Evolutionary conservation across 2,888 invertebrate genomes (phyloP), one percentile per base, ranked within the genome.

Genomic region (Leptodirus hochenwartii): DNA sequence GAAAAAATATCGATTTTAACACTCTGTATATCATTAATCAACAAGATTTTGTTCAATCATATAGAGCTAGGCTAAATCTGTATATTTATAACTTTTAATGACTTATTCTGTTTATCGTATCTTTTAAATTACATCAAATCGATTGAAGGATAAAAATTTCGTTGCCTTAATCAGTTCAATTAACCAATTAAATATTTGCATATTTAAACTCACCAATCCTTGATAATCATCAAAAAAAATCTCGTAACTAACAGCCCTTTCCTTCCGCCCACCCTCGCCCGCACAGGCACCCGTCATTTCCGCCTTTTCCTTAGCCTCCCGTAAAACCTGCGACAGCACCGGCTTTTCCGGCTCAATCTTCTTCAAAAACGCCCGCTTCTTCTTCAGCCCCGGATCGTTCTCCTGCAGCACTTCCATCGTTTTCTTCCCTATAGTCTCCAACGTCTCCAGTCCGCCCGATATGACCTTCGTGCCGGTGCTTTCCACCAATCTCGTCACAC

Each of bases 391-490:
- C 1, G 88, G 88, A 54, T 91, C 90, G 15, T 87, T 87, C 34
- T 91, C 88, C 50, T 88, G 87, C 2, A 91, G 56, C 0, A 85
- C 85, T 47, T 84, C 79, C 76, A 90, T 87, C 0, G 91, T 93
- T 51, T 90, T 90, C 51, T 90, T 90, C 5, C 93, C 93, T 39
- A 93, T 81, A 0, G 79, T 77, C 55, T 93, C 93, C 26, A 93
- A 56, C 0, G 90, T 90, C 47, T 85, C 90, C 14, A 85, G 56
- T 12, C 85, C 81, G 1, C 80, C 79, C 10, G 70, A 64, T 39
- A 85, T 64, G 1, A 85, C 81, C 43, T 53, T 54, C 10, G 42
- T 51, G 12, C 55, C 47, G 1, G 77, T 78, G 6, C 56, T 62
- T 50, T 75, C 78, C 23, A 76, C 74, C 44, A 76, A 62, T 51